Evolutionary conservation across 2,797 vertebrate species (phyloP), one percentile per base, ranked within the genome.

Genomic region (Syngnathus rostellatus): DNA sequence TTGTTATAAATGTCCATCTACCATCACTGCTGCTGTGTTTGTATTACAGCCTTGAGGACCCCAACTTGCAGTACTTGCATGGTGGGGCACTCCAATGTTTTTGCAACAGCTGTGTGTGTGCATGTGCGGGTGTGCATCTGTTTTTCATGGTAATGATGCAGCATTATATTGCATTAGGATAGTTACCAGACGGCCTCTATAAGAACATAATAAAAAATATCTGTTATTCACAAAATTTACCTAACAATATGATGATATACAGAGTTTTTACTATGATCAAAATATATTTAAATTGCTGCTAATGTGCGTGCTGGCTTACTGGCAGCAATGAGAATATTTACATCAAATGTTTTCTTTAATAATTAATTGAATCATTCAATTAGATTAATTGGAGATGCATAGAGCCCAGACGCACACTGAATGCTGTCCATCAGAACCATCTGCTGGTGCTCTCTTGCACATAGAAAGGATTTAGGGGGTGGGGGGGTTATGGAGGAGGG

Each of bases 361-460:
- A 40, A 40, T 61, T 16, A 41, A 41, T 40, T 61, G 7, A 11
- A 41, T n/a, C 8, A 40, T 61, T 12, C 17, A 61, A 10, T 63
- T 31, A 9, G 12, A 25, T 63, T 4, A 14, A 23, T 45, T 23
- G 1, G 61, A 5, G 6, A 23, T 31, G 41, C 41, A 75, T 69
- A 62, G 64, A 62, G 45, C 17, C 70, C 38, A 21, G 41, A 55
- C 58, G 37, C 61, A 51, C 73, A 23, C 6, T 39, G 38, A 61
- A 62, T 73, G 59, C 59, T 77, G 85, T 73, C 67, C 67, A 45
- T 79, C 73, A 67, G 23, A 50, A 76, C 88, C 88, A 90, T 89
- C 89, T 91, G 89, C 88, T 84, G 73, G 74, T 68, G 79, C 75
- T 80, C 72, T 70, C 65, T 71, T 68, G 66, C 50, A 2, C 19